phyloP scores from a whole-genome alignment of 2,113 vertebrate genomes.

The Pungitius pungitius region DNA sequence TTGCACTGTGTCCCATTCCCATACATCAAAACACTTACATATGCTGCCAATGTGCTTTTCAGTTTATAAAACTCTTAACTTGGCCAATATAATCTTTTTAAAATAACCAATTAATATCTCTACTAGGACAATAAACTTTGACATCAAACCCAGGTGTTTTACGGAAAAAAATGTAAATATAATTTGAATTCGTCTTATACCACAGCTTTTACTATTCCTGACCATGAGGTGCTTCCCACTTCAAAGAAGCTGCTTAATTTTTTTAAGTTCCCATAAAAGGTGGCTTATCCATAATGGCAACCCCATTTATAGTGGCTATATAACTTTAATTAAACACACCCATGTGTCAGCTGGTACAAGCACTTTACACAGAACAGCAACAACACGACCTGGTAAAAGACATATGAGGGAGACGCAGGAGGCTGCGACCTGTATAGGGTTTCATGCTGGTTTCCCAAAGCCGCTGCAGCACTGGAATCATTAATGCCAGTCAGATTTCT shows the following conservation, averaged over 20 bases:
- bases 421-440: constrained; percentile 25
- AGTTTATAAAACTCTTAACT: constrained; percentile 78
- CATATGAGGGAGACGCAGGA: constrained; percentile 22
- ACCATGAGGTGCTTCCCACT: constrained; percentile 69
- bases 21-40: constrained; percentile 70
- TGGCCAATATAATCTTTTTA: constrained; percentile 79
- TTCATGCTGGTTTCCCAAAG: constrained; percentile 53
- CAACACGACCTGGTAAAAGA: constrained; percentile 62
- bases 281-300: constrained; percentile 74
- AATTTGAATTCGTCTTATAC: constrained; percentile 70
- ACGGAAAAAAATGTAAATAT: constrained; percentile 73
- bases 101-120: constrained; percentile 83
- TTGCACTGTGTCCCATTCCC: constrained; percentile 64
- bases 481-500: constrained; percentile 47
- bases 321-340: constrained; percentile 82
- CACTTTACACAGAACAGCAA: constrained; percentile 65
- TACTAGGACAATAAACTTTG: constrained; percentile 78
- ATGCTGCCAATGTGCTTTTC: constrained; percentile 75
- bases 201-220: constrained; percentile 61
- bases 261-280: constrained; percentile 79
- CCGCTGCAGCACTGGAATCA: constrained; percentile 12
- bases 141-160: constrained; percentile 80
- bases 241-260: constrained; percentile 80
- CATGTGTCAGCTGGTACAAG: constrained; percentile 75
- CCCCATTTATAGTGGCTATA: constrained; percentile 79